phyloP scores from a whole-genome alignment of 2,797 vertebrate species.

The Bothrops alternatus region DNA sequence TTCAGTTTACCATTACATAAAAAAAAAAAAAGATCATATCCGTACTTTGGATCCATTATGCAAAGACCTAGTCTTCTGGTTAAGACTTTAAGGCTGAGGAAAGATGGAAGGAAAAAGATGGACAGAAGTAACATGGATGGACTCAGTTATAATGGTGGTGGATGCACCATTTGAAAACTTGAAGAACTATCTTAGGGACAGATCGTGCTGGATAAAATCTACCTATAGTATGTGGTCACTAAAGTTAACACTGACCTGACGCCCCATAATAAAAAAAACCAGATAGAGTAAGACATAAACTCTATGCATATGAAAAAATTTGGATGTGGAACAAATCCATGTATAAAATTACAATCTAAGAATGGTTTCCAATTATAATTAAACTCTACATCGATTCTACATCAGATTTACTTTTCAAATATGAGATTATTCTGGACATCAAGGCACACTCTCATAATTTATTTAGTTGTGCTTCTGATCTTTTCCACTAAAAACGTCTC shows the following conservation, averaged over 20 bases:
- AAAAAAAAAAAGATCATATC: not conserved
- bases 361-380: not conserved
- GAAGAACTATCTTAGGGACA: not conserved
- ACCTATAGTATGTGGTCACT: not conserved
- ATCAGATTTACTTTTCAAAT: not conserved
- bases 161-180: not conserved
- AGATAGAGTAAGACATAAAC: not conserved
- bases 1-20: no score
- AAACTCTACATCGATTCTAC: not conserved
- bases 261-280: not conserved
- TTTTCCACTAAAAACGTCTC: not conserved
- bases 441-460: not conserved
- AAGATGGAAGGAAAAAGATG: not conserved
- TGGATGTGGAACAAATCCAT: not conserved
- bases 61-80: not conserved
- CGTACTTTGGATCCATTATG: not conserved
- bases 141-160: not conserved
- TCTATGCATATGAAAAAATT: not conserved
- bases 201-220: not conserved
- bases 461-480: not conserved
- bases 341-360: not conserved
- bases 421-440: not conserved
- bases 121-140: not conserved
- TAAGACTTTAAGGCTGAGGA: not conserved
- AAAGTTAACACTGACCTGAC: not conserved